phyloP scores from a whole-genome alignment of 1,140 invertebrate genomes.

The Agrilus planipennis region DNA sequence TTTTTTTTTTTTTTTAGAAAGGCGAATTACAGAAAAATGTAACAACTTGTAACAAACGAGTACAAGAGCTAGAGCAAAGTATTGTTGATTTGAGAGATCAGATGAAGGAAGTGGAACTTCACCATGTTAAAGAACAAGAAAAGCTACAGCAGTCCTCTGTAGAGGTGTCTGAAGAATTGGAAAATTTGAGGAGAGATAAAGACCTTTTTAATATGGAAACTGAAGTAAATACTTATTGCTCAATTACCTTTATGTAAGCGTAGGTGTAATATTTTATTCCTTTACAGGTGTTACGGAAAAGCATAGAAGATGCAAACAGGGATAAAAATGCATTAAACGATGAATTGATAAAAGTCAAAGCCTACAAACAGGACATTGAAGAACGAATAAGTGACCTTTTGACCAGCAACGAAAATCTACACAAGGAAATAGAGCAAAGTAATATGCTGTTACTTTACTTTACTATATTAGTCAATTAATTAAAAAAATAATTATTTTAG shows the following conservation, averaged over 20 bases:
- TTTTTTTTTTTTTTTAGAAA: slow-evolving; percentile 47
- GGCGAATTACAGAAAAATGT: slow-evolving; percentile 67
- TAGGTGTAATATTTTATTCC: not conserved
- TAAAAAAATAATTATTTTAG: slow-evolving; percentile 1
- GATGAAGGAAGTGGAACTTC: slow-evolving; percentile 42
- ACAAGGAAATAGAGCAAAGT: not conserved
- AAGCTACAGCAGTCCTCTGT: slow-evolving; percentile 38
- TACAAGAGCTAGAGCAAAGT: slow-evolving; percentile 41
- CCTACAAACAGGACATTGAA: slow-evolving; percentile 30
- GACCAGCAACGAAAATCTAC: slow-evolving; percentile 26
- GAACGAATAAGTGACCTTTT: slow-evolving; percentile 29
- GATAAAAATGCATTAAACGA: slow-evolving; percentile 18
- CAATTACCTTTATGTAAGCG: not conserved
- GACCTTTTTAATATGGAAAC: slow-evolving; percentile 34
- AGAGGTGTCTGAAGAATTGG: slow-evolving; percentile 31
- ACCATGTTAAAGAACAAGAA: slow-evolving; percentile 41
- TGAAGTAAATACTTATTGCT: slow-evolving; percentile 23
- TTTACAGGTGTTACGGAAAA: slow-evolving; percentile 27
- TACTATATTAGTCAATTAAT: not conserved
- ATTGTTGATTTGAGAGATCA: slow-evolving; percentile 41
- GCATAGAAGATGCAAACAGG: slow-evolving; percentile 22
- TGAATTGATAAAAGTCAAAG: slow-evolving; percentile 29
- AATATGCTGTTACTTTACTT: not conserved
- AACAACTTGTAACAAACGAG: slow-evolving; percentile 34
- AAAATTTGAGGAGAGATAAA: slow-evolving; percentile 32